Evolutionary conservation across 2,888 invertebrate genomes (phyloP), one percentile per base, ranked within the genome.

Genomic region (Mythimna ferrago): DNA sequence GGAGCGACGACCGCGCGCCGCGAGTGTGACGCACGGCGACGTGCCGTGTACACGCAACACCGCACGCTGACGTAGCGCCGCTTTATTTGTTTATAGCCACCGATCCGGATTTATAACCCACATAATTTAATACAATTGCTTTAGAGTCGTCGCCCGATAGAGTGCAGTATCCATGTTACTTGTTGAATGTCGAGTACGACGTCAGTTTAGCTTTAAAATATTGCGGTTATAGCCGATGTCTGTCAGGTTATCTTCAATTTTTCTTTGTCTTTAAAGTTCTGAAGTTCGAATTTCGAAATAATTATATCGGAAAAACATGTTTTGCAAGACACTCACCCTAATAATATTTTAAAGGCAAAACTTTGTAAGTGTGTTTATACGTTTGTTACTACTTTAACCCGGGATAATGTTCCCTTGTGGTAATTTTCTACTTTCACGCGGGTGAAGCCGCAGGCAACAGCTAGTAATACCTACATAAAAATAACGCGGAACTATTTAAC

Each of bases 1-100:
- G 90, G 95, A 93, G 92, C 95, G 94, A 90, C 92, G 95, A 95
- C 95, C 95, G 93, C 32, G 32, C 3, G 32, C 26, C 32, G 32
- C 90, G 88, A 78, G 82, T 73, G 89, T 92, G 92, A 92, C 92
- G 92, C 91, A 80, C 80, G 69, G 76, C 82, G 84, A 86, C 88
- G 86, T 86, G 86, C 81, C 81, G 70, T 76, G 82, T 80, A 80
- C 87, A 86, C 83, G 82, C 85, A 81, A 84, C 81, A 76, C 88
- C 78, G 80, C 69, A 74, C 61, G 73, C 77, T 84, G 82, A 84
- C 83, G 82, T 82, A 76, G 77, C 62, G 67, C 71, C 66, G 70
- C 67, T 83, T 80, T 82, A 84, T 86, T 86, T 85, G 83, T 85
- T 78, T 84, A 73, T 78, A 82, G 62, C 76, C 73, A 80, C 73